Percentiles rank a stretch among this genome's conserved stretches.
phyloP scores from a whole-genome alignment of 2,888 invertebrate genomes.

The Orchesella flavescens region DNA sequence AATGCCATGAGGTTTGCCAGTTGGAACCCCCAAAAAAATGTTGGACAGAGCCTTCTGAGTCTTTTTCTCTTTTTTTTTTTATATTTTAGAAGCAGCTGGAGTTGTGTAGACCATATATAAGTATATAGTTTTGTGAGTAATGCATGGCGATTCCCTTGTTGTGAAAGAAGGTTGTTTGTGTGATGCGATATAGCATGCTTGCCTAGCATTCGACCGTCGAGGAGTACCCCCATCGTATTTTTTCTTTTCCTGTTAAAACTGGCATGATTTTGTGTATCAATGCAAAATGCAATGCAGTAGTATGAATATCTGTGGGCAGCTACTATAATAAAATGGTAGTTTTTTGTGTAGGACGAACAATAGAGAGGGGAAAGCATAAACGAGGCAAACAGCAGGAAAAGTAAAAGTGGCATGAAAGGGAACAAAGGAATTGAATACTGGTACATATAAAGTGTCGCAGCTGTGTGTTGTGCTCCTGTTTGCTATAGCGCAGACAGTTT shows the following conservation, averaged over 20 bases:
- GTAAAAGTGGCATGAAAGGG: not conserved
- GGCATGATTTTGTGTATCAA: not conserved
- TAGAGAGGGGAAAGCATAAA: slow-evolving; percentile 12
- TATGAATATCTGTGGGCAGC: not conserved
- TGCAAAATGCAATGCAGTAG: not conserved
- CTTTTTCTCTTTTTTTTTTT: slow-evolving; percentile 5
- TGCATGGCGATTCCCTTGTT: not conserved
- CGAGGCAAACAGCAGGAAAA: slow-evolving; percentile 1
- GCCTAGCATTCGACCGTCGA: not conserved
- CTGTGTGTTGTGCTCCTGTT: slow-evolving; percentile 10
- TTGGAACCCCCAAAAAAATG: slow-evolving; percentile 6
- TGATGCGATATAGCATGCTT: not conserved
- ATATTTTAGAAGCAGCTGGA: slow-evolving; percentile 35
- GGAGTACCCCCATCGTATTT: not conserved
- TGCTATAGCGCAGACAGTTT: slow-evolving; percentile 1
- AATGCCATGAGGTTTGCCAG: slow-evolving; percentile 11
- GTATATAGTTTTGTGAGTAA: not conserved
- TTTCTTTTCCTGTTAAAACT: not conserved
- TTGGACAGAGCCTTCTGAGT: not conserved
- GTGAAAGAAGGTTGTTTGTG: not conserved
- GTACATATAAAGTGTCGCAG: not conserved
- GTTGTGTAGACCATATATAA: slow-evolving; percentile 4
- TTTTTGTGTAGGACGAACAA: not conserved
- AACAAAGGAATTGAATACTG: slow-evolving; percentile 18
- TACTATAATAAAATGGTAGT: not conserved